phyloP scores from a whole-genome alignment of 2,113 vertebrate species.

The Numida meleagris region DNA sequence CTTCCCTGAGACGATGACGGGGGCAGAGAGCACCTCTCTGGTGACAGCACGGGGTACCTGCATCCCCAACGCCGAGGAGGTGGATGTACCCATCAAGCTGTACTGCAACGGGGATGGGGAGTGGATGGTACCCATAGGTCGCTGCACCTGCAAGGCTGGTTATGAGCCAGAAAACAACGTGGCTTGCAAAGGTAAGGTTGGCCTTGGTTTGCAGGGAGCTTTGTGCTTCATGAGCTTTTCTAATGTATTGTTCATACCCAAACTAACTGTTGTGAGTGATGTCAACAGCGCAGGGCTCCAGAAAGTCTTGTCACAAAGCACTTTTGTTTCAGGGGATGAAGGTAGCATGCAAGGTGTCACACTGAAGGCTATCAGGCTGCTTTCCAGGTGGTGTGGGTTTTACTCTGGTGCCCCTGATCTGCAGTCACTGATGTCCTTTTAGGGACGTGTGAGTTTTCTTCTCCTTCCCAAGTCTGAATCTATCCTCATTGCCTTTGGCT shows the following conservation, averaged over 20 bases:
- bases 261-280: rapidly evolving
- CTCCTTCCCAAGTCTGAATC: neutral
- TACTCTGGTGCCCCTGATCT: neutral
- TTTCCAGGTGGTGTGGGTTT: neutral
- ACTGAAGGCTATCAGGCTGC: neutral
- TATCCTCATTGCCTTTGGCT: neutral
- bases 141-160: constrained; percentile 96
- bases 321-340: neutral
- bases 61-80: constrained; percentile 95
- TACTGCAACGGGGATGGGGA: constrained; percentile 98
- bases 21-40: constrained; percentile 96
- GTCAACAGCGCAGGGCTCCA: neutral
- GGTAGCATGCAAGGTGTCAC: neutral
- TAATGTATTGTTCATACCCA: neutral
- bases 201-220: neutral
- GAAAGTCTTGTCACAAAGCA: neutral
- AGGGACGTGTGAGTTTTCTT: neutral
- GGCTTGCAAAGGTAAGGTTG: constrained; percentile 89
- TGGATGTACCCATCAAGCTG: constrained; percentile 96
- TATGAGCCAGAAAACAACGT: constrained; percentile 95
- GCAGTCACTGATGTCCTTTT: neutral
- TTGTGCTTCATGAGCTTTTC: neutral
- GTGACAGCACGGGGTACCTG: constrained; percentile 95
- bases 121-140: constrained; percentile 99
- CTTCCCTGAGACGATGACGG: constrained; percentile 98